Conservation (phyloP, 2,797 vertebrate species). For the Sphenodon punctatus region DNA sequence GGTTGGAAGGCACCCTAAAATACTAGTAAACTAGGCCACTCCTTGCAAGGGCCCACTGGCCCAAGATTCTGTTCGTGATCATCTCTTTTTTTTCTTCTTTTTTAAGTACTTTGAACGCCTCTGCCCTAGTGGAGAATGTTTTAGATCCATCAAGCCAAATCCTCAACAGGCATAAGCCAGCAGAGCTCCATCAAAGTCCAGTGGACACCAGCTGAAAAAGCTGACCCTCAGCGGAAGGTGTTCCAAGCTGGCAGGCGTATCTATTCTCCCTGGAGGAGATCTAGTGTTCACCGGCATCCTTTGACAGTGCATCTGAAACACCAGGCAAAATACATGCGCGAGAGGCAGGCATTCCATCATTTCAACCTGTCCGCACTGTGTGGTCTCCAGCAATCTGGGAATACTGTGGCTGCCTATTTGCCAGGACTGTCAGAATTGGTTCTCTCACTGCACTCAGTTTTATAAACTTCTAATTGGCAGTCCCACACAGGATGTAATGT, state of each 20-base stretch:
- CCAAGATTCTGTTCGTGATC: neutral
- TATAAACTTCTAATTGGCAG: neutral
- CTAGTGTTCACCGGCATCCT: neutral
- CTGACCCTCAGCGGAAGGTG: neutral
- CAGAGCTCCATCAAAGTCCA: too few species aligned
- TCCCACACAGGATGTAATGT: accelerated
- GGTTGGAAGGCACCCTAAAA: neutral
- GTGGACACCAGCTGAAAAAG: too few species aligned
- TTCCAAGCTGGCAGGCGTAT: neutral
- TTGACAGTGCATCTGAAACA: neutral
- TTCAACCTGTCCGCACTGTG: neutral
- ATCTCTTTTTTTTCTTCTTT: neutral
- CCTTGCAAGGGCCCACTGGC: neutral
- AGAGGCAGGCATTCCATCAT: accelerated
- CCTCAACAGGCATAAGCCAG: neutral
- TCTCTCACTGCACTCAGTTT: neutral
- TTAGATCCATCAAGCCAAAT: neutral
- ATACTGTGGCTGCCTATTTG: neutral
- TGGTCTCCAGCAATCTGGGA: neutral
- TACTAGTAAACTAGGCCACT: neutral
- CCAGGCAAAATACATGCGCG: accelerated
- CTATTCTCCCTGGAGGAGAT: neutral
- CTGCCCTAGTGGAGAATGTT: neutral
- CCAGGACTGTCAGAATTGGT: neutral
- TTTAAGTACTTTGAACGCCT: neutral